These are phyloP conservation scores for Diarsia dahlii DNA, from an alignment of 2,888 invertebrate species.

Conservation along the genomic window DNA sequence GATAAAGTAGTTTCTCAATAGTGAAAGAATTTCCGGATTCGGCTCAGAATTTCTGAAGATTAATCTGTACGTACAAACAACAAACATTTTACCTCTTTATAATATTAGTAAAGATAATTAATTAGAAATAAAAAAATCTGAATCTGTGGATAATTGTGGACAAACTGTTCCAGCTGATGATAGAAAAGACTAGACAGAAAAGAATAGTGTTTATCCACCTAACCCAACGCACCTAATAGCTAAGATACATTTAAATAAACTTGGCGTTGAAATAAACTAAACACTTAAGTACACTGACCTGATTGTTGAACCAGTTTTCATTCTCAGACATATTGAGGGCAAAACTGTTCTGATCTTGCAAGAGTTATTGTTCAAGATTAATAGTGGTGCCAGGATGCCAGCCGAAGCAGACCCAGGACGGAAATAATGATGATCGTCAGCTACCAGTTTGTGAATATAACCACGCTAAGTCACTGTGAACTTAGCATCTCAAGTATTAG, in stretches of 20 bases:
- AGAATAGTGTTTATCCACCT: not conserved
- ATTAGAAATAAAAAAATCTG: not conserved
- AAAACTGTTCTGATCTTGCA: constrained; percentile 41
- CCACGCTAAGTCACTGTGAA: too few species aligned
- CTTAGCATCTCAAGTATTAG: too few species aligned
- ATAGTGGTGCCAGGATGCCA: constrained; percentile 13
- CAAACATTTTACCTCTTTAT: too few species aligned
- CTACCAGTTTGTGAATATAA: not conserved
- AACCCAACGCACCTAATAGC: constrained; percentile 30
- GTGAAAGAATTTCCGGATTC: too few species aligned
- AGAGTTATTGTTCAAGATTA: constrained; percentile 46
- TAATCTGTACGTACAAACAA: too few species aligned
- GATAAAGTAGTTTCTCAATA: too few species aligned
- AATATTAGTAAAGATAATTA: too few species aligned
- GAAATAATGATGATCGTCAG: constrained; percentile 12
- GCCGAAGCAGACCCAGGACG: constrained; percentile 6
- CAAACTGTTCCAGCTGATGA: not conserved
- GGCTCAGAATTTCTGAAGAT: too few species aligned
- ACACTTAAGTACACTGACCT: constrained; percentile 47
- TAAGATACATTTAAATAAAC: constrained; percentile 37
- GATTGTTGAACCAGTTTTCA: constrained; percentile 37
- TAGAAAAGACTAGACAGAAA: not conserved
- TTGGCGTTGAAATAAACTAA: constrained; percentile 43
- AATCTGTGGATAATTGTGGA: not conserved
- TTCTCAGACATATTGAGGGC: constrained; percentile 52